Base-by-base conservation (phyloP, 2,113 vertebrate genomes). In the Oriolus oriolus region DNA sequence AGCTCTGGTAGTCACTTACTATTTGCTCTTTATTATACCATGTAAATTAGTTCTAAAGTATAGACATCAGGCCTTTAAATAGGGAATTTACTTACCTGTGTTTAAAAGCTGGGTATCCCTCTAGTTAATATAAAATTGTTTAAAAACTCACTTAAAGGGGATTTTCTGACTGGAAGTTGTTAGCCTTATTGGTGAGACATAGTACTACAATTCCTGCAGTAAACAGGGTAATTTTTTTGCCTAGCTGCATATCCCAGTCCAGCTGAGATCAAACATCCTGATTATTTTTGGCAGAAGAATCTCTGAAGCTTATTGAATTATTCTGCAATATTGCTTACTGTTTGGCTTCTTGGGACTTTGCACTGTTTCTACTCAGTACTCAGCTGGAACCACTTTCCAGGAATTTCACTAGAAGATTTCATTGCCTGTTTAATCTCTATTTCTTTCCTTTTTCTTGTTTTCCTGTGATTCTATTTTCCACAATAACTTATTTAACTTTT, bases 391-490 rank as follows among this genome's bases (percentile, higher is more conserved):
- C 41, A 65, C 54, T 95, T 95, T 83, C 54, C 45, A 69, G 49
- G 50, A 92, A 89, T 87, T 92, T 89, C 53, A 54, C 31, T 77
- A 35, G 22, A 68, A 89, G n/a, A 56, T 78, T 95, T 96, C 74
- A 31, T 44, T 78, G 17, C 42, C 27, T 52, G 10, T 70, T 80
- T 93, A 70, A 95, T 88, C 59, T 80, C 47, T 61, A 3, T 33
- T 93, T 71, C 31, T 78, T 87, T 78, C 74, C 30, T 89, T 68
- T 80, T 70, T 49, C 24, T 49, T 87, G 35, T 93, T 88, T 71
- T 49, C 10, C 16, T 70, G 23, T 81, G 60, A 50, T 92, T 26
- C 18, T 64, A 2, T 95, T 78, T 93, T 90, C 54, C 31, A 52
- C 11, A 85, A 27, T 61, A 56, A 28, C 24, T 57, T 57, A 42